phyloP scores from a whole-genome alignment of 2,113 vertebrate genomes.

The Oreocharis arfaki region DNA sequence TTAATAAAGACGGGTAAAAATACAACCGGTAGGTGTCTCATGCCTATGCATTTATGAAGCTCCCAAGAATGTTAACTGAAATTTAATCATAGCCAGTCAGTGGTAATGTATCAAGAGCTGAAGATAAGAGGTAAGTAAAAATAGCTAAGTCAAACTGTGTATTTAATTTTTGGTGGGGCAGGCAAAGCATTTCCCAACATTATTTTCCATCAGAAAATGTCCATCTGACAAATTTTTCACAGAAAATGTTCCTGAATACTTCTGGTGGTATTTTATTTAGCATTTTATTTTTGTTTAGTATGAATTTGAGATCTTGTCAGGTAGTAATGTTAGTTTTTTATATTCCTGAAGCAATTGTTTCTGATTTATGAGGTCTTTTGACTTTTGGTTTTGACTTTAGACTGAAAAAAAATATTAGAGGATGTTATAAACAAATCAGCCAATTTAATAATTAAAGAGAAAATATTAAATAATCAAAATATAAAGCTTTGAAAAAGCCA shows the following conservation, averaged over 20 bases:
- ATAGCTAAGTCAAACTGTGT: neutral
- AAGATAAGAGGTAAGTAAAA: neutral
- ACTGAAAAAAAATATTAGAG: neutral
- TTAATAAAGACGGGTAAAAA: neutral
- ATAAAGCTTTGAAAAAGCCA: no score
- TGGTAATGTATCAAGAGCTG: neutral
- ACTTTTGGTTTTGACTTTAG: neutral
- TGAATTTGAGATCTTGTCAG: neutral
- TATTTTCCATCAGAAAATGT: neutral
- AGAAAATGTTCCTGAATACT: neutral
- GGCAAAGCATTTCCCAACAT: neutral
- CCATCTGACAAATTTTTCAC: neutral
- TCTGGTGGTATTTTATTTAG: neutral
- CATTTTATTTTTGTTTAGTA: neutral
- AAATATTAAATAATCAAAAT: no score
- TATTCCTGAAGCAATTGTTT: neutral
- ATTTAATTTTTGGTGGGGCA: neutral
- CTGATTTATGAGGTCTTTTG: neutral
- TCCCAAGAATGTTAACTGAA: neutral
- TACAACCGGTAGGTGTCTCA: neutral
- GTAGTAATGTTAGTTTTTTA: neutral
- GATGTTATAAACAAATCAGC: no score
- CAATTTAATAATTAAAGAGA: no score
- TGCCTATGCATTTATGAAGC: neutral
- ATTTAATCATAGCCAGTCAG: neutral